Conservation (phyloP, 2,888 invertebrate genomes). For the Ametastegia equiseti region DNA sequence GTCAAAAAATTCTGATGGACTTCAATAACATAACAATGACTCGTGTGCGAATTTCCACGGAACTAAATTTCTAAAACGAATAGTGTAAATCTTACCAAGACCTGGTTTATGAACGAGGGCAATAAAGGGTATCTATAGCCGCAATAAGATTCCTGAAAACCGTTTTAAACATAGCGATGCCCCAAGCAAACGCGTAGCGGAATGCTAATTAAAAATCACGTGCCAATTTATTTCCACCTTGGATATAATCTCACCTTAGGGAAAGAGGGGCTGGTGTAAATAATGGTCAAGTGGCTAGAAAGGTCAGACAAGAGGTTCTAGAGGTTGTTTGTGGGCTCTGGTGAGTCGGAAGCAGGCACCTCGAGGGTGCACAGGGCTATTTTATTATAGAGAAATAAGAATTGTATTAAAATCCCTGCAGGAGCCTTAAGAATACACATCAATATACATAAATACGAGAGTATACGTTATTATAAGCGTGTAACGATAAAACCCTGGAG, state of each 20-base stretch:
- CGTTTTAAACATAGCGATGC: conserved; percentile 31
- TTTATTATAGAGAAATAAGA: conserved; percentile 32
- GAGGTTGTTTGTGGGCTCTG: neutral
- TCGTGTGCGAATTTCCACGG: neutral
- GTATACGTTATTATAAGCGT: too few relatives aligned
- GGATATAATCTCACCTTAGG: conserved; percentile 60
- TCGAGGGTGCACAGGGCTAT: conserved; percentile 32
- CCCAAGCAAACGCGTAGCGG: conserved; percentile 5
- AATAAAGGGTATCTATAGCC: conserved; percentile 33
- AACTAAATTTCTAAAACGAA: conserved; percentile 4
- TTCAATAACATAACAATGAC: too few relatives aligned
- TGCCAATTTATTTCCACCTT: conserved; percentile 62
- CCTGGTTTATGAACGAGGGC: conserved; percentile 35
- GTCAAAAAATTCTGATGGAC: too few relatives aligned
- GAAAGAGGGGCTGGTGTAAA: conserved; percentile 57
- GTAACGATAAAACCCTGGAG: neutral
- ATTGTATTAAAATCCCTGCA: conserved; percentile 24
- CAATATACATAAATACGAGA: too few relatives aligned
- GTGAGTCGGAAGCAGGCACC: neutral
- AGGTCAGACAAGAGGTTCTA: conserved; percentile 53
- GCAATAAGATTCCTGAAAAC: conserved; percentile 25
- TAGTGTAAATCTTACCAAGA: conserved; percentile 5
- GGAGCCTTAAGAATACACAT: neutral
- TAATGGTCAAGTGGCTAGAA: conserved; percentile 63
- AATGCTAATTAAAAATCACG: conserved; percentile 65